phyloP scores from a whole-genome alignment of 2,797 vertebrate species.

The Coregonus sp. region DNA sequence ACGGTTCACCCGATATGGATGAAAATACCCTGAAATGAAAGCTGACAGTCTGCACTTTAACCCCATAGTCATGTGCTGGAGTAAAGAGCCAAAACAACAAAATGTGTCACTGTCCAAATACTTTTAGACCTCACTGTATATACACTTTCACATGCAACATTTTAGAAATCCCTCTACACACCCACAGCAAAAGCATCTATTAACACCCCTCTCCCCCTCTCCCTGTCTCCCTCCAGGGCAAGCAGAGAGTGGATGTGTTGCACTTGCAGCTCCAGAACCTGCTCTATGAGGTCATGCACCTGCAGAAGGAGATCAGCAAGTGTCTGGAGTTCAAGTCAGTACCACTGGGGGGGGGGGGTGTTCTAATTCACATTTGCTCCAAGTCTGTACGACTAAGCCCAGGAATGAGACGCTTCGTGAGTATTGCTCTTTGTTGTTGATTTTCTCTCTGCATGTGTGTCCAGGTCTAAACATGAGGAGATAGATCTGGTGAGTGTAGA shows the following conservation, averaged over 20 bases:
- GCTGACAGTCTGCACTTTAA: too few species aligned
- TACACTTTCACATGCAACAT: not conserved
- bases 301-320: slow-evolving; percentile 98
- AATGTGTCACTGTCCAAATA: too few species aligned
- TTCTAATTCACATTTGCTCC: not conserved
- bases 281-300: slow-evolving; percentile 98
- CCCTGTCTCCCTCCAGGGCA: slow-evolving; percentile 77
- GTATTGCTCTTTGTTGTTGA: not conserved
- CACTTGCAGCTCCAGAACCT: slow-evolving; percentile 97
- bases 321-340: slow-evolving; percentile 98
- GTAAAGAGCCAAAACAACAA: too few species aligned
- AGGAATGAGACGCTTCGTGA: not conserved
- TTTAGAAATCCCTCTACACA: not conserved
- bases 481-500: slow-evolving; percentile 91
- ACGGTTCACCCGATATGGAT: too few species aligned
- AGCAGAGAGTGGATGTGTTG: slow-evolving; percentile 93
- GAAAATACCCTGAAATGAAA: too few species aligned
- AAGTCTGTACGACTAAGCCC: not conserved
- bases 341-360: not conserved
- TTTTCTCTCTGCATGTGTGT: not conserved
- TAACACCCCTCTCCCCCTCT: too few species aligned
- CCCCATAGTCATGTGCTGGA: too few species aligned
- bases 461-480: slow-evolving; percentile 96
- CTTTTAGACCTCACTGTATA: slow-evolving; percentile 57
- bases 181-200: not conserved